Percentiles rank a stretch among this genome's conserved stretches.
Conservation (phyloP, 2,888 invertebrate genomes). For the Leptarthrus brevirostris region DNA sequence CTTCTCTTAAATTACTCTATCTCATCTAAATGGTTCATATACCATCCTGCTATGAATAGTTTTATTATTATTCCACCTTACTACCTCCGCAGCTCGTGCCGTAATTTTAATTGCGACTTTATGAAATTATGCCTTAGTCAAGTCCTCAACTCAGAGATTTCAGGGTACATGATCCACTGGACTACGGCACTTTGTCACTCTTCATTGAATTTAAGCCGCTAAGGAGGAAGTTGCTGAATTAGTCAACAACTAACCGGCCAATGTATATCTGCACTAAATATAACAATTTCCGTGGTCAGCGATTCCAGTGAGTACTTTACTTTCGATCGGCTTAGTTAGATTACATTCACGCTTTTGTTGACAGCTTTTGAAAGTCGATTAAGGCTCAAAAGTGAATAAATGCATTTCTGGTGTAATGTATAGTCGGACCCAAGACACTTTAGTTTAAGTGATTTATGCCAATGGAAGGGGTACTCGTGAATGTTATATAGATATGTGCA, state of each 20-base stretch:
- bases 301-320: conserved; percentile 24
- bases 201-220: conserved; percentile 33
- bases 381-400: conserved; percentile 8
- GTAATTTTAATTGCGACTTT: conserved; percentile 18
- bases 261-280: neutral
- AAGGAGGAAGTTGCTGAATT: conserved; percentile 46
- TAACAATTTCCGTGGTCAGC: conserved; percentile 7
- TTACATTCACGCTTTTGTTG: conserved; percentile 1
- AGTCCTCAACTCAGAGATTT: conserved; percentile 7
- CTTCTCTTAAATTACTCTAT: too few relatives aligned
- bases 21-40: too few relatives aligned
- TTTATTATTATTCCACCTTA: too few relatives aligned
- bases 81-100: conserved; percentile 10
- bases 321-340: conserved; percentile 36
- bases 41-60: too few relatives aligned
- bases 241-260: conserved; percentile 21
- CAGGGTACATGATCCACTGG: conserved; percentile 5
- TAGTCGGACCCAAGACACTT: neutral
- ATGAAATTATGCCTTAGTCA: conserved; percentile 18
- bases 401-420: neutral
- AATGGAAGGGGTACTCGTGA: neutral
- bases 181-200: conserved; percentile 34
- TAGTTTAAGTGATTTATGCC: neutral
- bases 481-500: neutral
- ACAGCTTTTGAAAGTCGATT: conserved; percentile 28